Percentiles rank a stretch among this genome's conserved stretches.
These are phyloP conservation scores for Philonicus albiceps DNA, from an alignment of 2,888 invertebrate species.

Conservation along the genomic window DNA sequence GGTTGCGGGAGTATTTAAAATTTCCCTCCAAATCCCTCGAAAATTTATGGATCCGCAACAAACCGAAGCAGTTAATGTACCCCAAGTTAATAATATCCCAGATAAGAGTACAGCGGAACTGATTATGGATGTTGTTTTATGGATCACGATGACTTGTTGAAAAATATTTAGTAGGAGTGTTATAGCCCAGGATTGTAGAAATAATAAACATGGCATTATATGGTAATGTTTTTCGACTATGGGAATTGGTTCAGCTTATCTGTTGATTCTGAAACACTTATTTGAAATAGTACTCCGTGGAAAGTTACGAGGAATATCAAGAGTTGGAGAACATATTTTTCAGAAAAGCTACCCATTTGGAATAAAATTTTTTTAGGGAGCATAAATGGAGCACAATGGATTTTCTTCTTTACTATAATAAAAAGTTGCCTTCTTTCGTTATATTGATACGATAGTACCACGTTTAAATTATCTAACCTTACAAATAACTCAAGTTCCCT, in stretches of 20 bases:
- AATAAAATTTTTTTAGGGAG: no score
- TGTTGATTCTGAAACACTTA: neutral
- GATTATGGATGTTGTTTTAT: neutral
- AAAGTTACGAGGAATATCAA: neutral
- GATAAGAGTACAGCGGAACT: neutral
- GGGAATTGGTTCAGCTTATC: neutral
- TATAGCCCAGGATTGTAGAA: neutral
- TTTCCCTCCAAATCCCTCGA: neutral
- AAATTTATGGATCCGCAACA: neutral
- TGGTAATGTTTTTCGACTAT: neutral
- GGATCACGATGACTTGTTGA: neutral
- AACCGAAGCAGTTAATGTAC: neutral
- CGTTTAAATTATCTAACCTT: no score
- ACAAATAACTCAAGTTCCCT: no score
- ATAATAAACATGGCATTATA: neutral
- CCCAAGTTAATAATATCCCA: neutral
- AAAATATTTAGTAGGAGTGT: neutral
- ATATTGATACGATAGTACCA: no score
- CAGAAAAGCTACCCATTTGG: neutral
- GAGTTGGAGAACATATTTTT: neutral
- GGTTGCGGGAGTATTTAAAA: neutral
- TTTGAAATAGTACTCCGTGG: neutral
- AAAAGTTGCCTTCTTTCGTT: no score
- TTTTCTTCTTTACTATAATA: no score
- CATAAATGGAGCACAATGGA: no score